Base-by-base conservation (phyloP, 2,113 vertebrate genomes). In the Entelurus aequoreus region DNA sequence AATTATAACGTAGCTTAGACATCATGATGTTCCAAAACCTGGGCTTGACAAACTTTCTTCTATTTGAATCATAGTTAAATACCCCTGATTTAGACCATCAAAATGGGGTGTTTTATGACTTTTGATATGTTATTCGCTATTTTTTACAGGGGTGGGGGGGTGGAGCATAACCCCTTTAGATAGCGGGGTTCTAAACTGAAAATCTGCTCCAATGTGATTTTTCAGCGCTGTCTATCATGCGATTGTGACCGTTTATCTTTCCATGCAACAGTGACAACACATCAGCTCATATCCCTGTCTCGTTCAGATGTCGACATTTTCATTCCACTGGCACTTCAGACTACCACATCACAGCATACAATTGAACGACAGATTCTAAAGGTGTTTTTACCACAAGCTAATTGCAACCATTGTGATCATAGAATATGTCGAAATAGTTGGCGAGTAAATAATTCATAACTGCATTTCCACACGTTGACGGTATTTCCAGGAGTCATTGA, bases 231-330 rank as follows among this genome's bases (percentile, higher is more conserved):
- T 47, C 46, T 14, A 28, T 28, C 28, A 28, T 14, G 46, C 21
- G 48, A 49, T 12, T 21, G 14, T 62, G 5, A 21, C 16, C 47
- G 21, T 38, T n/a, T 62, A 55, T 62, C 6, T 65, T 65, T 64
- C n/a, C 69, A 50, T 72, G 62, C 68, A 88, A 88, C 61, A 75
- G 68, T 86, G 85, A 89, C 84, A 86, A 83, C 82, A 28, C 28
- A 28, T 87, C 84, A 83, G 86, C 82, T 71, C 73, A 1, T 37
- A 44, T 54, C 37, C 6, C 16, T 49, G 13, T 54, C 47, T 28
- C 28, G 13, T 8, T 13, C 35, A 52, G 9, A 21, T 56, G 59
- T 5, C 15, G 15, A 28, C 8, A 49, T 38, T 48, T 37, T 4
- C 12, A 51, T 47, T 55, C 5, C 47, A 48, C 35, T 73, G 36